A percentile compares a stretch with the other conserved stretches of the same genome.
Evolutionary conservation across 2,888 invertebrate genomes (phyloP).

Genomic region (Synergus itoensis): DNA sequence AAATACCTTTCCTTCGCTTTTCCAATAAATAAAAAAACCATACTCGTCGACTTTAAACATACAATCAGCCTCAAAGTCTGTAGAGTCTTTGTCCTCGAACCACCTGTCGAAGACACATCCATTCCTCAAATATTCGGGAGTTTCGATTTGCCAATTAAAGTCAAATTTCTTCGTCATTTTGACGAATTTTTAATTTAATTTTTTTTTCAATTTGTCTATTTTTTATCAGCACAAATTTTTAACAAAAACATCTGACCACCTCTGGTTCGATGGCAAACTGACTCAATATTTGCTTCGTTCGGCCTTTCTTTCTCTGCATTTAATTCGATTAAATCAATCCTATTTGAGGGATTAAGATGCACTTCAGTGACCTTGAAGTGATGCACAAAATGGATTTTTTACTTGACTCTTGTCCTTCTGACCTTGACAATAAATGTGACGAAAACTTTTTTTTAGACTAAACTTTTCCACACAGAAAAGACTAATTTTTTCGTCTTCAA

Average conservation of each 20-base stretch:
- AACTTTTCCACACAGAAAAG: neutral
- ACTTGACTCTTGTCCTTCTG: conserved; percentile 46
- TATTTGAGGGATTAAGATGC: conserved; percentile 67
- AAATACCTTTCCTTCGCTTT: conserved; percentile 80
- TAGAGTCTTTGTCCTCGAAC: conserved; percentile 83
- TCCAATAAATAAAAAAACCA: conserved; percentile 84
- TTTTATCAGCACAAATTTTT: conserved; percentile 2
- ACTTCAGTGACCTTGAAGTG: conserved; percentile 50
- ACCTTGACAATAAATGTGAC: conserved; percentile 3
- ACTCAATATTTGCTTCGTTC: conserved; percentile 29
- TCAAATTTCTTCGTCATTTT: conserved; percentile 84
- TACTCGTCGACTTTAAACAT: conserved; percentile 82
- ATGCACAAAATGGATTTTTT: conserved; percentile 46
- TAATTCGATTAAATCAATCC: conserved; percentile 71
- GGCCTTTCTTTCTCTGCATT: conserved; percentile 43
- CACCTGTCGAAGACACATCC: conserved; percentile 83
- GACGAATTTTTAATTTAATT: neutral
- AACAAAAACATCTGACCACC: conserved; percentile 3
- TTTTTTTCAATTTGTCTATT: conserved; percentile 25
- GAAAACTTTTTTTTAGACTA: neutral
- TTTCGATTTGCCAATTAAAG: conserved; percentile 83
- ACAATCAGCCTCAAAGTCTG: conserved; percentile 80
- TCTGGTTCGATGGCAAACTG: conserved; percentile 44
- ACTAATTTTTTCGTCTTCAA: neutral
- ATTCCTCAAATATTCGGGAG: conserved; percentile 80